Evolutionary conservation across 2,797 vertebrate species (phyloP).

Genomic region (Falco novaeseelandiae): DNA sequence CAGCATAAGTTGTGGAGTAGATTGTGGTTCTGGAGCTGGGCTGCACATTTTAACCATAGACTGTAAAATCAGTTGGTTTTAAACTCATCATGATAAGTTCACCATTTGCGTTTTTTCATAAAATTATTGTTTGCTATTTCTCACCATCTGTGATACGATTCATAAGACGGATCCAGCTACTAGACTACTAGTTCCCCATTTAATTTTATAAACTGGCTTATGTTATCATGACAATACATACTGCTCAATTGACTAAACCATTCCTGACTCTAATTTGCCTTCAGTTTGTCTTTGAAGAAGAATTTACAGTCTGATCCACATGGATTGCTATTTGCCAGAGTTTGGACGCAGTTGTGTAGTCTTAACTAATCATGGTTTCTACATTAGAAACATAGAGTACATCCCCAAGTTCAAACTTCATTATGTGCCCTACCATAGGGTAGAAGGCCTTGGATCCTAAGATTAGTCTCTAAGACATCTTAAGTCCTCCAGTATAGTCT

Average conservation of each 20-base stretch:
- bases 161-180: neutral
- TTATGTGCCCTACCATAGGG: neutral
- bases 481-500: neutral
- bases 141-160: neutral
- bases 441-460: neutral
- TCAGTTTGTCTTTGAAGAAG: neutral
- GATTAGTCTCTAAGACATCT: neutral
- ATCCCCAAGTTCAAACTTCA: neutral
- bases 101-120: neutral
- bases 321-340: neutral
- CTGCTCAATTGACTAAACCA: neutral
- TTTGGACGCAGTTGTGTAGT: neutral
- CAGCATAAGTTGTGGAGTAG: neutral
- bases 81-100: neutral
- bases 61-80: neutral
- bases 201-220: neutral
- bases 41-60: neutral
- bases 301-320: neutral
- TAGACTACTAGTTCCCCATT: neutral
- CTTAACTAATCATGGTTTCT: neutral
- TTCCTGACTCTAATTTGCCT: neutral
- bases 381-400: neutral
- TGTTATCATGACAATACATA: neutral
- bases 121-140: neutral
- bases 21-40: neutral